Base-by-base conservation (phyloP, 2,888 invertebrate species). In the Leucania comma region DNA sequence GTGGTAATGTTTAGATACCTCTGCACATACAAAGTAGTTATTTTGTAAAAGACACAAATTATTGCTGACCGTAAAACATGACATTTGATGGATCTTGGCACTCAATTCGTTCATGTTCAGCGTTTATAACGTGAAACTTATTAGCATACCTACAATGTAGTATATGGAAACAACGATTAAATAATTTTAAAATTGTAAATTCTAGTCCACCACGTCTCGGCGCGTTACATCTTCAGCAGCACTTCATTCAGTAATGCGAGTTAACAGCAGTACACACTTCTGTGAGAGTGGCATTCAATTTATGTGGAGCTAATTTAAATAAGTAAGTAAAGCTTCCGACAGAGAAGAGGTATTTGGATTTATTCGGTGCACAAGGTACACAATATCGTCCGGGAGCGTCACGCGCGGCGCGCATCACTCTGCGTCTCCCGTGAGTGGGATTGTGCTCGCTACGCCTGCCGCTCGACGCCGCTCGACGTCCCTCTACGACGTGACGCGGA, bases 351-450 rank as follows among this genome's bases (percentile, higher is more conserved):
- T 26, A 59, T 77, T 65, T 56, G 58, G 26, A 54, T 71, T 38
- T 68, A 81, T 68, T 29, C 26, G 29, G 48, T 42, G 70, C 48
- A 48, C 54, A 9, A 22, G 14, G 14, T 22, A 63, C 32, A 60
- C 62, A 72, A 68, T 54, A 72, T 53, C 61, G 75, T 65, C 46
- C 63, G 75, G 35, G 35, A 42, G 38, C 38, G 38, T 78, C 72
- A 78, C 77, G 77, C 72, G 68, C 70, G 62, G 61, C 58, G 68
- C 81, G 67, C 81, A 84, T 83, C 83, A 80, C 78, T 85, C 82
- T 69, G 75, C 75, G 82, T 82, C 80, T 79, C 76, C 67, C 72
- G 76, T 83, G 85, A 82, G 71, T 66, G 72, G 83, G 78, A 73
- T 80, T 76, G 81, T 75, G 68, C 70, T 53, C 65, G 57, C 24